A percentile compares a stretch with the other conserved stretches of the same genome.
Conservation (phyloP, 2,797 vertebrate species). For the Luscinia luscinia region DNA sequence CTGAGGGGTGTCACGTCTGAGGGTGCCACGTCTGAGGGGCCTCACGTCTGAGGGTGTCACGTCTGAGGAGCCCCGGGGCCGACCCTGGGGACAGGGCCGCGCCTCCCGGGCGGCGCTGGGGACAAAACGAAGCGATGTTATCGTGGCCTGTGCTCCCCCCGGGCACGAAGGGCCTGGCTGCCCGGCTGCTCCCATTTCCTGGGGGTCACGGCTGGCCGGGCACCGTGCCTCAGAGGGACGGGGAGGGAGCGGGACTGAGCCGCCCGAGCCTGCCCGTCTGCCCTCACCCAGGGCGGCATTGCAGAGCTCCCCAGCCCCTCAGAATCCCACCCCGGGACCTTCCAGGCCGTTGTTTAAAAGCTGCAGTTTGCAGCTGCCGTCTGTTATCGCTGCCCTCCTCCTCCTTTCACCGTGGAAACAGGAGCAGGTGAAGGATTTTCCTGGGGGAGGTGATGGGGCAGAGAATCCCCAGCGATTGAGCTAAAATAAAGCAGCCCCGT, state of each 20-base stretch:
- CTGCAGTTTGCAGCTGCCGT: not conserved
- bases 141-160: no score
- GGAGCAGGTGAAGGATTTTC: not conserved
- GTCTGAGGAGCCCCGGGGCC: no score
- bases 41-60: no score
- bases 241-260: conserved; percentile 14
- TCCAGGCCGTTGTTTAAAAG: not conserved
- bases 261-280: not conserved
- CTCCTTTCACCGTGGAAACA: not conserved
- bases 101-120: no score
- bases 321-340: not conserved
- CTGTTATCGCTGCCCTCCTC: not conserved
- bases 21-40: no score
- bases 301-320: not conserved
- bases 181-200: no score
- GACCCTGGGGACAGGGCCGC: no score
- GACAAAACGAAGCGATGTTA: no score
- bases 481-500: not conserved
- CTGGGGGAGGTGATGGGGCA: not conserved
- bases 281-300: rapidly evolving
- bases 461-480: not conserved
- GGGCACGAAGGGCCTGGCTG: no score
- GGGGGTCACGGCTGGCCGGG: no score
- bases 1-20: no score
- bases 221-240: no score